A percentile compares a stretch with the other conserved stretches of the same genome.
Conservation (phyloP, 2,888 invertebrate genomes). For the Cetonia aurata region DNA sequence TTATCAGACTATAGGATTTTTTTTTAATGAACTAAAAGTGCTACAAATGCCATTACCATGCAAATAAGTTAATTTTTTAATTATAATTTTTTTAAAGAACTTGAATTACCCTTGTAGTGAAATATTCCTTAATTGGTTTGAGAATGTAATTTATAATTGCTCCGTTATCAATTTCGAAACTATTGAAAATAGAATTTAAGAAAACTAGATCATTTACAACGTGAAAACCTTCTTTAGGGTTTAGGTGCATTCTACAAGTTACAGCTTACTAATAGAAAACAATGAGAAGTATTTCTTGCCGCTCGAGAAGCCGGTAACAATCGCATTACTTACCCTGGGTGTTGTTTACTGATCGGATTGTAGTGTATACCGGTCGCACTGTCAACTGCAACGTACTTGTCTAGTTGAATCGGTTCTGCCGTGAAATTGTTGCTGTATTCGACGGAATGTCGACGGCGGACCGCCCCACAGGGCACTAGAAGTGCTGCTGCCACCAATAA, state of each 20-base stretch:
- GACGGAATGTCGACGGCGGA: conserved; percentile 46
- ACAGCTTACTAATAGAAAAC: too few species aligned
- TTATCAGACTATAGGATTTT: too few species aligned
- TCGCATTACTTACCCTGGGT: conserved; percentile 57
- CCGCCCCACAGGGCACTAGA: conserved; percentile 44
- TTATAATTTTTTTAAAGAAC: too few species aligned
- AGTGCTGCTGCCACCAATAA: conserved; percentile 49
- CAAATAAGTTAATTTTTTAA: too few species aligned
- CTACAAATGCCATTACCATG: too few species aligned
- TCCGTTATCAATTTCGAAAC: too few species aligned
- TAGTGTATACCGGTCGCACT: conserved; percentile 54
- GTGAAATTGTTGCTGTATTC: conserved; percentile 31
- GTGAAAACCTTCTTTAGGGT: neutral
- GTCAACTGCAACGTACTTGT: conserved; percentile 51
- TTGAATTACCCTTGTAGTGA: too few species aligned
- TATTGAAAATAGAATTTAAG: too few species aligned
- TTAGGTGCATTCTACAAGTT: too few species aligned
- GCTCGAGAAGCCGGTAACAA: conserved; percentile 24
- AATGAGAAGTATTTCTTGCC: conserved; percentile 4
- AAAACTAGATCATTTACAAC: neutral
- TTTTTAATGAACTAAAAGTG: too few species aligned
- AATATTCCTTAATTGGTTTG: too few species aligned
- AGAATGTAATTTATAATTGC: too few species aligned
- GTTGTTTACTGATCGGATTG: conserved; percentile 58
- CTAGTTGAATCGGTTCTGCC: conserved; percentile 42